Conservation (phyloP, 2,888 invertebrate genomes). For the Synanthedon formicaeformis region DNA sequence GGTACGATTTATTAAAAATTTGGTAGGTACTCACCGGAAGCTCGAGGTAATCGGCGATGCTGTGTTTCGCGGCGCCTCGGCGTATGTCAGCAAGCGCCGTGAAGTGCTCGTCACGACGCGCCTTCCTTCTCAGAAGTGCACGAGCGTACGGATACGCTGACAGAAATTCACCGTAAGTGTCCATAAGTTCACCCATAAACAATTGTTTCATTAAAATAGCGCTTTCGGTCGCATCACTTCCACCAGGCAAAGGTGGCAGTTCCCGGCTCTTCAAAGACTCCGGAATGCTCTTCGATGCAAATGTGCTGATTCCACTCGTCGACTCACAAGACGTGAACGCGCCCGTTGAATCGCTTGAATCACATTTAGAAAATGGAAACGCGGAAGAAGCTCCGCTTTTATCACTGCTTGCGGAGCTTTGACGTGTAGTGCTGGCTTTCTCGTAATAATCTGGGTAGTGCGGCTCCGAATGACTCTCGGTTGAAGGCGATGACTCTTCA, state of each 20-base stretch:
- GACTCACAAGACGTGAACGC: conserved; percentile 62
- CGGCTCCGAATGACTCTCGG: conserved; percentile 55
- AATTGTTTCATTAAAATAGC: conserved; percentile 65
- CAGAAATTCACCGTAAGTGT: conserved; percentile 75
- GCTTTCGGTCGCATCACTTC: conserved; percentile 45
- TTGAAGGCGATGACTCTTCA: conserved; percentile 56
- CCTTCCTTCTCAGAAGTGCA: conserved; percentile 73
- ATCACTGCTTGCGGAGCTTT: conserved; percentile 60
- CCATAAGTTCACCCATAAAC: conserved; percentile 75
- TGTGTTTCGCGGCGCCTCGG: conserved; percentile 74
- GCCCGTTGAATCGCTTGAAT: conserved; percentile 58
- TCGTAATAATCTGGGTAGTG: conserved; percentile 57
- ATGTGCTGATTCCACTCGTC: conserved; percentile 55
- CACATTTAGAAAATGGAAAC: conserved; percentile 65
- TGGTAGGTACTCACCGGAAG: conserved; percentile 73
- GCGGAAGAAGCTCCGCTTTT: conserved; percentile 62
- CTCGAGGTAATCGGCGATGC: conserved; percentile 73
- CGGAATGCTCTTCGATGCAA: conserved; percentile 44
- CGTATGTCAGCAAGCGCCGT: conserved; percentile 75
- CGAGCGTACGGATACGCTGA: conserved; percentile 71
- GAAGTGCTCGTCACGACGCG: conserved; percentile 75
- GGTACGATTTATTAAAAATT: not conserved
- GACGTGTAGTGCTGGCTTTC: conserved; percentile 48
- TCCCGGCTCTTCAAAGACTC: conserved; percentile 49
- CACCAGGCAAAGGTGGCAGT: conserved; percentile 44